A percentile compares a stretch with the other conserved stretches of the same genome.
Evolutionary conservation across 1,140 invertebrate species (phyloP).

Genomic region (Laupala kohalensis): DNA sequence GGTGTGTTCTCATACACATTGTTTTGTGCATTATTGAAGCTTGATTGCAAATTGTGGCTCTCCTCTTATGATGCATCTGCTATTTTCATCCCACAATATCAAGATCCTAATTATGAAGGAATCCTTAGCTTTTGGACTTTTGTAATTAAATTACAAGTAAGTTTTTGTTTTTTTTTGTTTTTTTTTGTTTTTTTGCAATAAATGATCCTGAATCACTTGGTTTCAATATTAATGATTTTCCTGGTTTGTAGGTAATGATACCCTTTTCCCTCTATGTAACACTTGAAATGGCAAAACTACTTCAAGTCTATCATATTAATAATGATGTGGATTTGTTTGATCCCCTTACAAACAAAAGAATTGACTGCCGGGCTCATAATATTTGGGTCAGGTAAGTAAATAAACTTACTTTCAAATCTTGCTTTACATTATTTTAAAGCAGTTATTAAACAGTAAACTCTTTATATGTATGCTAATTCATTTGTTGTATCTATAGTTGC

Average conservation of each 20-base stretch:
- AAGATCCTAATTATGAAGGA: slow-evolving; percentile 57
- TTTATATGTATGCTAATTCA: no score
- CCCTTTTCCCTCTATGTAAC: slow-evolving; percentile 93
- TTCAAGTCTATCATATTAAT: slow-evolving; percentile 92
- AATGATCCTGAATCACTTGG: no score
- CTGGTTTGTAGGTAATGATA: slow-evolving; percentile 94
- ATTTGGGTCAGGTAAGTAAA: slow-evolving; percentile 69
- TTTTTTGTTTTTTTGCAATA: slow-evolving; percentile 60
- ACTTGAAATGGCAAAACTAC: slow-evolving; percentile 90
- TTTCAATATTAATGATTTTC: slow-evolving; percentile 20
- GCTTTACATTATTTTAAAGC: no score
- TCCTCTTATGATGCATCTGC: slow-evolving; percentile 36
- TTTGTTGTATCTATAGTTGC: no score
- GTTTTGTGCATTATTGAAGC: slow-evolving; percentile 84
- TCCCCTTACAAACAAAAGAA: slow-evolving; percentile 61
- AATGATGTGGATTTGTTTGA: slow-evolving; percentile 81
- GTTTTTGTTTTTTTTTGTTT: slow-evolving; percentile 59
- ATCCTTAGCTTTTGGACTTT: slow-evolving; percentile 89
- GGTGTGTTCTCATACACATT: slow-evolving; percentile 88
- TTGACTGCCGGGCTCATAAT: slow-evolving; percentile 91
- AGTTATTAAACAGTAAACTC: no score
- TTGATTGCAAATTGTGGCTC: slow-evolving; percentile 74
- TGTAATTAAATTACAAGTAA: slow-evolving; percentile 83
- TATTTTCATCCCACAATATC: slow-evolving; percentile 45
- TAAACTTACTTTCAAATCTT: not conserved